Evolutionary conservation across 1,140 invertebrate genomes (phyloP), one percentile per base, ranked within the genome.

Genomic region (Neodiprion fabricii): DNA sequence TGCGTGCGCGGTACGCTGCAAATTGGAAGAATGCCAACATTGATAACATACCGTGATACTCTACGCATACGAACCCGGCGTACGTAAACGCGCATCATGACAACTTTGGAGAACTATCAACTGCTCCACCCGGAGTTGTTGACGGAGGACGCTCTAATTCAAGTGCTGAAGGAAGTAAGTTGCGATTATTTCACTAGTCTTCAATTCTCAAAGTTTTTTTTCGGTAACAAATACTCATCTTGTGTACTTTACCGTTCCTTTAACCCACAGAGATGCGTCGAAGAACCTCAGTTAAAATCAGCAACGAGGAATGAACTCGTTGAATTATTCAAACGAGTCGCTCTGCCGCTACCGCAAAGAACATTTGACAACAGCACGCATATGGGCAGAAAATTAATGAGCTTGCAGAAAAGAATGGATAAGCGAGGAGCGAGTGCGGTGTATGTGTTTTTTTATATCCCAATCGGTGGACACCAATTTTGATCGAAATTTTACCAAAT

Each of bases 321-420:
- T 48, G 81, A 84, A 66, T 75, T 85, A 14, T 85, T 80, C 73
- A 82, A 78, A 48, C 77, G 80, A 67, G 68, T 85, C 7, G 83
- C 79, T 5, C 73, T 85, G 67, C 84, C 84, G 9, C 72, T 85
- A 48, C 81, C 84, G 7, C 83, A 83, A 72, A 78, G 84, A 72
- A 74, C 71, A 71, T 73, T 48, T 67, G 67, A 77, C 67, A 75
- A 76, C 12, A 48, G 49, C 0, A 72, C 74, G 67, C 10, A 65
- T 49, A 72, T 80, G 23, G 77, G 77, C 9, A 79, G 78, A 66
- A 78, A 72, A 72, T 67, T 82, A n/a, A 65, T 65, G 10, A 65
- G 75, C 65, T 72, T 77, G 1, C 74, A 78, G 70, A 11, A 67
- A 48, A 72, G n/a, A 9, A 73, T 69, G 49, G 68, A 67, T 68